Conservation (phyloP, 2,113 vertebrate species). For the Oreochromis spilurus region DNA sequence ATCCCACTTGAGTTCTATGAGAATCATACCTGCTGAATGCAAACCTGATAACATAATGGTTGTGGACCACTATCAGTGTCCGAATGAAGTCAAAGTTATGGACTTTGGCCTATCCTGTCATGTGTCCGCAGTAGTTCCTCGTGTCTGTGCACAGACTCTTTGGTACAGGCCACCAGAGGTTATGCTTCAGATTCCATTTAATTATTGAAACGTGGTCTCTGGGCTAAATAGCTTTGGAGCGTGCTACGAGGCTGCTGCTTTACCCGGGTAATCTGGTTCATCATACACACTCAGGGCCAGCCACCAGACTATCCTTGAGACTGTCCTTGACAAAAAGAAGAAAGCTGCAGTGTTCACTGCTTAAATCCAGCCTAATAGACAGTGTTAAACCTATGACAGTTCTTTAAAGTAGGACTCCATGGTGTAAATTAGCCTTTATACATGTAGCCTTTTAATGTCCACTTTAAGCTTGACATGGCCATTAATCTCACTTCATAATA, state of each 20-base stretch:
- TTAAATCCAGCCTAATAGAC: neutral
- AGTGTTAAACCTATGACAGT: neutral
- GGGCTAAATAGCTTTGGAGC: neutral
- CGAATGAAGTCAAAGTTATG: neutral
- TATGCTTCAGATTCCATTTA: neutral
- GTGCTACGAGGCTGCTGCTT: neutral
- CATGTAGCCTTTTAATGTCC: neutral
- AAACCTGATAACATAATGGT: neutral
- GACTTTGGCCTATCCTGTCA: neutral
- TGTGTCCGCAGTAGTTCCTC: neutral
- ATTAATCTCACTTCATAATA: neutral
- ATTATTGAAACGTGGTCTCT: neutral
- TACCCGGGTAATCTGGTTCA: neutral
- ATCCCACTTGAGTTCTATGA: neutral
- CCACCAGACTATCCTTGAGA: neutral
- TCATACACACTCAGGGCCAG: neutral
- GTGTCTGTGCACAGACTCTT: neutral
- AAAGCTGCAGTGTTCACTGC: neutral
- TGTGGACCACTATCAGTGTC: neutral
- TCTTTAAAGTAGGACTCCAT: neutral
- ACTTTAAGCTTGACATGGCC: neutral
- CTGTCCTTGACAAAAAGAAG: neutral
- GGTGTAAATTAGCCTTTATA: neutral
- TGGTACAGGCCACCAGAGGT: neutral
- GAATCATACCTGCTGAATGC: neutral